Evolutionary conservation across 2,888 invertebrate genomes (phyloP), one percentile per base, ranked within the genome.

Genomic region (Tetranychus piercei): DNA sequence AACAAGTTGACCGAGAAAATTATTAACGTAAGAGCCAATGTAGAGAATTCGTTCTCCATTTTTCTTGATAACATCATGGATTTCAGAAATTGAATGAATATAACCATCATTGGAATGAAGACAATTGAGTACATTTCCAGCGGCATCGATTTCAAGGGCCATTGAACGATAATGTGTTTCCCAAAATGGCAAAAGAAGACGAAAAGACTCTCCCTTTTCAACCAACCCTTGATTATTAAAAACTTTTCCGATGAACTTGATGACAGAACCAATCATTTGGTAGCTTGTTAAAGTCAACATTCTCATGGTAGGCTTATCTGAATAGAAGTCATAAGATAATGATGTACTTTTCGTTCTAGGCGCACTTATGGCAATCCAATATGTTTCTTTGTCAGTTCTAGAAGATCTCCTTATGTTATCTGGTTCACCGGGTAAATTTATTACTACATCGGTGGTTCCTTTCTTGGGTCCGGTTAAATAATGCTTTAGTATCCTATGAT

Each of bases 381-480:
- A 83, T n/a, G 82, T 82, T 6, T 83, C 83, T 2, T 15, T 15
- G 15, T 55, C 55, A 43, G 74, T 65, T 4, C 79, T 78, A 74
- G 79, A 79, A 23, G 67, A 69, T n/a, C 73, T 44, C 64, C 80
- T 76, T 55, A 88, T 83, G 80, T 90, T 90, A 82, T 91, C 91
- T 0, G 89, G 89, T 79, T 82, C 78, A 6, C 85, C 85, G 3
- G 86, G 86, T 15, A 86, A 77, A 74, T 90, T 90, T 6, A 88
- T 84, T 80, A 95, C 92, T 1, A 90, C 84, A 81, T 94, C 93
- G 4, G 85, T 83, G 77, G 87, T 84, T n/a, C 93, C 94, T 79
- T 88, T 87, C 79, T 90, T 90, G 0, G 88, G 84, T 4, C 95
- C 95, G 80, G 87, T 88, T 11, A 96, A 81, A 80, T 91, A 86